These are phyloP conservation scores for Acrocephalus arundinaceus DNA, from an alignment of 2,113 vertebrate genomes.

Conservation along the genomic window DNA sequence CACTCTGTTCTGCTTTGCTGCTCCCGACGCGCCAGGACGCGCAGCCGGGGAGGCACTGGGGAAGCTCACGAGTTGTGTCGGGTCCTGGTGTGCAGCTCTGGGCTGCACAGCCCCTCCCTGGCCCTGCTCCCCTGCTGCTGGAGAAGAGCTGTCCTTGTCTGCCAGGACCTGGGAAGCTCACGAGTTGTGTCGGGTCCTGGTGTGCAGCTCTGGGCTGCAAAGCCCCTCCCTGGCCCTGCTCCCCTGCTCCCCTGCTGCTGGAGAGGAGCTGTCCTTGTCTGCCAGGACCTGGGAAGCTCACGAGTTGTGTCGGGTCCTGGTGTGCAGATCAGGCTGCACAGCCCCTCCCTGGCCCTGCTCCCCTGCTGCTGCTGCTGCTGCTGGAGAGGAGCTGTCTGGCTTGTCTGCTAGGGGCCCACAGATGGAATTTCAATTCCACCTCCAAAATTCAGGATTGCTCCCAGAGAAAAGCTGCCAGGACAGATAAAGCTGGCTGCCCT, in stretches of 20 bases:
- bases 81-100: neutral
- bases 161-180: no score
- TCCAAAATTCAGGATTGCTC: rapidly evolving
- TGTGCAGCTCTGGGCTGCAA: no score
- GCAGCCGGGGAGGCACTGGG: rapidly evolving
- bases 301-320: rapidly evolving
- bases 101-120: neutral
- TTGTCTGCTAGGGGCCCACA: neutral
- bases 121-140: neutral
- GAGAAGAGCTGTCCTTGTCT: neutral
- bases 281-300: no score
- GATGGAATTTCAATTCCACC: neutral
- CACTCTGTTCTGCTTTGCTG: neutral
- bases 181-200: no score
- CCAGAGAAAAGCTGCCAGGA: neutral
- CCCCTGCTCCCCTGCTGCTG: no score
- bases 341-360: neutral
- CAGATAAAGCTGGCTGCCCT: neutral
- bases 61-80: rapidly evolving
- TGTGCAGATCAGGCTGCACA: neutral
- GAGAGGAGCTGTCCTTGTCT: no score
- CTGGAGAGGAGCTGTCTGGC: neutral
- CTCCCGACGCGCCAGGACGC: rapidly evolving
- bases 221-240: no score
- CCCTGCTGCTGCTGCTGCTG: neutral